A percentile compares a stretch with the other conserved stretches of the same genome.
Evolutionary conservation across 2,888 invertebrate genomes (phyloP).

Genomic region (Smittia aterrima): DNA sequence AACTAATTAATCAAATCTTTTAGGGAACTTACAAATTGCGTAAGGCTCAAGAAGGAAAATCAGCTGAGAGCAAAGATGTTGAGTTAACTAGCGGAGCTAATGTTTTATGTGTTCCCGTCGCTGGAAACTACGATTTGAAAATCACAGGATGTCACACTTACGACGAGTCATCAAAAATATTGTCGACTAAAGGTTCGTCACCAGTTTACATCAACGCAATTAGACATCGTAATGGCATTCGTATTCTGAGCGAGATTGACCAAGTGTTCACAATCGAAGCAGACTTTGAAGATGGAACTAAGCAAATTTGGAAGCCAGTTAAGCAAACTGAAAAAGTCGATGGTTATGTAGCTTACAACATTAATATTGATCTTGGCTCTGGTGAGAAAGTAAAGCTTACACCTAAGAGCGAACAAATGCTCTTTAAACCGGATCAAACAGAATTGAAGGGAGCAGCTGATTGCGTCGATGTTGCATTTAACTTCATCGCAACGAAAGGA

Average conservation of each 20-base stretch:
- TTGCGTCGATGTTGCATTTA: conserved; percentile 65
- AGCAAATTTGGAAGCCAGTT: conserved; percentile 47
- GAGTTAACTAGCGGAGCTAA: conserved; percentile 64
- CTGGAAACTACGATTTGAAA: conserved; percentile 67
- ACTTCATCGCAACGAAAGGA: conserved; percentile 63
- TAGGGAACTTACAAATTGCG: conserved; percentile 55
- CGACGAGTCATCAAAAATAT: conserved; percentile 51
- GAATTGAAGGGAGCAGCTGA: conserved; percentile 64
- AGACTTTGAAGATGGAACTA: conserved; percentile 44
- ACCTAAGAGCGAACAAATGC: conserved; percentile 68
- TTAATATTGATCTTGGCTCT: conserved; percentile 53
- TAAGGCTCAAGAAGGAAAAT: conserved; percentile 42
- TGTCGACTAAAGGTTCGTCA: conserved; percentile 53
- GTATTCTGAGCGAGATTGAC: conserved; percentile 54
- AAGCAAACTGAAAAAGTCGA: conserved; percentile 55
- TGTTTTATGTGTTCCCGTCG: conserved; percentile 69
- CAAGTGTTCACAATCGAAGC: conserved; percentile 48
- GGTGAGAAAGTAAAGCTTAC: conserved; percentile 56
- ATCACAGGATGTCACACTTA: conserved; percentile 83
- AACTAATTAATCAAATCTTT: conserved; percentile 37
- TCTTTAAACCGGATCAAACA: conserved; percentile 65
- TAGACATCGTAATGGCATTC: conserved; percentile 58
- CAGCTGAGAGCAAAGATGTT: conserved; percentile 47
- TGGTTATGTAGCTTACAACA: conserved; percentile 53
- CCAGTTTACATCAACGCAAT: conserved; percentile 57